These are phyloP conservation scores for Leuciscus idus DNA, from an alignment of 2,113 vertebrate genomes.

Conservation along the genomic window DNA sequence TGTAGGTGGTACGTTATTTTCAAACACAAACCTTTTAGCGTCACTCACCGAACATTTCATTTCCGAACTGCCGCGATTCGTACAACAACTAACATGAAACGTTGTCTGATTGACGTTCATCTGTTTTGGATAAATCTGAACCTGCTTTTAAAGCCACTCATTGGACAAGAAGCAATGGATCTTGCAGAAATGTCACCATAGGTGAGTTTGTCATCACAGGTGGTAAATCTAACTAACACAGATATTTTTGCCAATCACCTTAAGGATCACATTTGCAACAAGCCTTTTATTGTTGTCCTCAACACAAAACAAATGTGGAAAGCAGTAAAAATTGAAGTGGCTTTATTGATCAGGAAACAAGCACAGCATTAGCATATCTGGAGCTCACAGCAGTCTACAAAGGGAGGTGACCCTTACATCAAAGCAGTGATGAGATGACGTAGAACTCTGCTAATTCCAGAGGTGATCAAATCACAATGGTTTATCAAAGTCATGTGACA, in stretches of 20 bases:
- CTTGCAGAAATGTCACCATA: too few species aligned
- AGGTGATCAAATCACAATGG: constrained; percentile 41
- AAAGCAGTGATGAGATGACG: constrained; percentile 51
- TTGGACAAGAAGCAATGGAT: not conserved
- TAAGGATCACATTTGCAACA: too few species aligned
- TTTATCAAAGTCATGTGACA: constrained; percentile 44
- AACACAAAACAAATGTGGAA: constrained; percentile 1
- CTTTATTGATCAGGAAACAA: constrained; percentile 63
- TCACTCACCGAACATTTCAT: not conserved
- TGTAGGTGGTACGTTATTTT: not conserved
- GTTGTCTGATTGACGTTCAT: not conserved
- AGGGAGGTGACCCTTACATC: constrained; percentile 58
- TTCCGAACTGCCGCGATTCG: not conserved
- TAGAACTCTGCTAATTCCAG: constrained; percentile 37
- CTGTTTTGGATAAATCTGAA: not conserved
- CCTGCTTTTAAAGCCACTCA: not conserved
- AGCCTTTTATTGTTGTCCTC: not conserved
- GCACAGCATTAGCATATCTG: constrained; percentile 62
- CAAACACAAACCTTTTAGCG: not conserved
- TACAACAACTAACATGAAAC: not conserved
- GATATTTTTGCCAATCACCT: not conserved
- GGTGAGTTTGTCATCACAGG: not conserved
- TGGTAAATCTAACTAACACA: not conserved
- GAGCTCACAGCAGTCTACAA: constrained; percentile 59
- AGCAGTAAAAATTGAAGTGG: constrained; percentile 53